Evolutionary conservation across 2,888 invertebrate genomes (phyloP).

Genomic region (Pristionchus mayeri): DNA sequence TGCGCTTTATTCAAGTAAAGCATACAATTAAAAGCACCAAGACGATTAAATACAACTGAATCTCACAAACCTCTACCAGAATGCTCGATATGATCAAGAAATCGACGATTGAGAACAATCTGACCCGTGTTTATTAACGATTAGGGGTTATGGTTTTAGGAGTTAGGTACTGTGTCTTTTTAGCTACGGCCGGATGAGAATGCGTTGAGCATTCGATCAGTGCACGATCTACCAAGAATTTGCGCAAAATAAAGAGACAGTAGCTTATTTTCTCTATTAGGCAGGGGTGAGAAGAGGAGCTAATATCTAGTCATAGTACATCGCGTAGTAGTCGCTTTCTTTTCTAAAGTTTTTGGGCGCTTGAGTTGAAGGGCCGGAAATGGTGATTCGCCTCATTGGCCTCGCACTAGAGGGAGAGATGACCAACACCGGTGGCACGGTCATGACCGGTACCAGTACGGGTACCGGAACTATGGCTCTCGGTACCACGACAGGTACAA

Average conservation of each 20-base stretch:
- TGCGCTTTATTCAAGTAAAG: conserved; percentile 26
- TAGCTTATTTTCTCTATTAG: no score
- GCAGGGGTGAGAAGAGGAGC: no score
- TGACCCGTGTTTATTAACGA: conserved; percentile 15
- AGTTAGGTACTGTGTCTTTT: no score
- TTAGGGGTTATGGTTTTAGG: neutral
- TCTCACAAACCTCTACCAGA: conserved; percentile 21
- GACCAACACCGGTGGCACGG: neutral
- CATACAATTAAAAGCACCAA: conserved; percentile 17
- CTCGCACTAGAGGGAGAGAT: neutral
- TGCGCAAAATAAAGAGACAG: no score
- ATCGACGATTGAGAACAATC: neutral
- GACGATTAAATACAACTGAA: neutral
- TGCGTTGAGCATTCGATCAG: no score
- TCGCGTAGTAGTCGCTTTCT: conserved; percentile 73
- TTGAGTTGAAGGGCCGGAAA: neutral
- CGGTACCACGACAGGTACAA: neutral
- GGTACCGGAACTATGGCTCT: neutral
- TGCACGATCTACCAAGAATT: no score
- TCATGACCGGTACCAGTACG: neutral
- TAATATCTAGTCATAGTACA: conserved; percentile 76
- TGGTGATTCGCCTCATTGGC: conserved; percentile 24
- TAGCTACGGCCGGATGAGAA: neutral
- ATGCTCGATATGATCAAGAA: neutral
- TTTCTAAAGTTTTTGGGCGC: conserved; percentile 68